These are phyloP conservation scores for Neotoma lepida DNA, from an alignment of 2,113 vertebrate species.

Conservation along the genomic window DNA sequence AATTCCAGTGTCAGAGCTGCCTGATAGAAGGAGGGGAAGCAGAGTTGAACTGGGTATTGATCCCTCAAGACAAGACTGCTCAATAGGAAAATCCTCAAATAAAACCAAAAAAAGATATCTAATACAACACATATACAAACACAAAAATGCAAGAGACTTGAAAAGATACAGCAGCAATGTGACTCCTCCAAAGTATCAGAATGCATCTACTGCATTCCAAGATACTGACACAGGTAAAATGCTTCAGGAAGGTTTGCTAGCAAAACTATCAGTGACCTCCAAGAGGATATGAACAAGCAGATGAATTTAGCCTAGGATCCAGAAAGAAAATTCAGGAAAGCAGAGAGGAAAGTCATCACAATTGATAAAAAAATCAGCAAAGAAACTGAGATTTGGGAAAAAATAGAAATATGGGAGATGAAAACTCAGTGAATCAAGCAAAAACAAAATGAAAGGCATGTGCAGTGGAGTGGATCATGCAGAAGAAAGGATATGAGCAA, in stretches of 20 bases:
- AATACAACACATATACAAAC: not conserved
- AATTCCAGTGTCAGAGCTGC: too few species aligned
- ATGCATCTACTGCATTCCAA: not conserved
- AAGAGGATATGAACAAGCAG: not conserved
- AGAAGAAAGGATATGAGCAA: not conserved
- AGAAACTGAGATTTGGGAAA: not conserved
- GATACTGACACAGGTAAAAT: not conserved
- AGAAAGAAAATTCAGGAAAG: not conserved
- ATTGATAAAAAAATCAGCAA: not conserved
- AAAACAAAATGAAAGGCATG: not conserved
- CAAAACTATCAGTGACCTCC: not conserved
- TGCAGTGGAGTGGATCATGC: not conserved
- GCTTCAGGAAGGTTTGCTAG: not conserved
- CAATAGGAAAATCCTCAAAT: not conserved
- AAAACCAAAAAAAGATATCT: not conserved
- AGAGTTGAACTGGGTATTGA: not conserved
- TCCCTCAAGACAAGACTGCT: not conserved
- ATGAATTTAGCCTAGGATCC: not conserved
- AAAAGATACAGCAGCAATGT: not conserved
- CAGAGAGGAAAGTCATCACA: not conserved
- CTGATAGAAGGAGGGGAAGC: not conserved
- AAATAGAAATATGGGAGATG: not conserved
- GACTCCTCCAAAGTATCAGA: not conserved
- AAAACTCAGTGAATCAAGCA: not conserved
- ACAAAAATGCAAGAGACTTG: not conserved